phyloP scores from a whole-genome alignment of 2,888 invertebrate species.

The Plagodis pulveraria region DNA sequence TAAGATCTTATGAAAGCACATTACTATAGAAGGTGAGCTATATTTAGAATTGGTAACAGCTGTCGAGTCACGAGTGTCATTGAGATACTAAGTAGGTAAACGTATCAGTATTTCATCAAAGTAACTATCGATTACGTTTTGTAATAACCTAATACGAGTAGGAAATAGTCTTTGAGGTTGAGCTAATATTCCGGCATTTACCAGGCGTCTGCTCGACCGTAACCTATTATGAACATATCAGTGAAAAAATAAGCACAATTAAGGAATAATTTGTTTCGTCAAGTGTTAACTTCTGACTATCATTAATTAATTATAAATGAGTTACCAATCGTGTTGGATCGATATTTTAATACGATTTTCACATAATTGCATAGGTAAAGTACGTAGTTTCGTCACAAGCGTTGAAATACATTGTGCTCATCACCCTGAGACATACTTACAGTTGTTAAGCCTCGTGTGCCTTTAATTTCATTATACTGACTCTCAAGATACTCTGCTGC shows the following conservation, averaged over 20 bases:
- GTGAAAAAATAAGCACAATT: not conserved
- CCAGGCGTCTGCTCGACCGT: slow-evolving; percentile 8
- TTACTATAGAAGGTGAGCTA: slow-evolving; percentile 20
- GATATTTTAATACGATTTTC: too few species aligned
- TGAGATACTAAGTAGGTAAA: slow-evolving; percentile 6
- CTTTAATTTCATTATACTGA: too few species aligned
- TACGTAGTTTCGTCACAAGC: too few species aligned
- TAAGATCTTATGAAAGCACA: too few species aligned
- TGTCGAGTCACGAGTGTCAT: slow-evolving; percentile 3
- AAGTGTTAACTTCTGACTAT: too few species aligned
- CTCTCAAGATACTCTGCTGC: too few species aligned
- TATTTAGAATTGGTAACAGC: slow-evolving; percentile 16
- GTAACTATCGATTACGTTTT: slow-evolving; percentile 12
- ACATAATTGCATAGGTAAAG: too few species aligned
- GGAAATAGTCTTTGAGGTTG: slow-evolving; percentile 6
- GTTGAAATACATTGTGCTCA: too few species aligned
- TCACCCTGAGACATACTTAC: too few species aligned
- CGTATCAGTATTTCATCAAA: slow-evolving; percentile 1
- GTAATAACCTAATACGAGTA: slow-evolving; percentile 14
- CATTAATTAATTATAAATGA: too few species aligned
- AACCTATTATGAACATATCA: not conserved
- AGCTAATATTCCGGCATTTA: slow-evolving; percentile 11
- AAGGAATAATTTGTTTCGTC: not conserved
- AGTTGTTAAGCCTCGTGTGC: too few species aligned
- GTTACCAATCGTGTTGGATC: too few species aligned